A percentile compares a stretch with the other conserved stretches of the same genome.
phyloP scores from a whole-genome alignment of 2,888 invertebrate species.

The Iselma pallidipennis region DNA sequence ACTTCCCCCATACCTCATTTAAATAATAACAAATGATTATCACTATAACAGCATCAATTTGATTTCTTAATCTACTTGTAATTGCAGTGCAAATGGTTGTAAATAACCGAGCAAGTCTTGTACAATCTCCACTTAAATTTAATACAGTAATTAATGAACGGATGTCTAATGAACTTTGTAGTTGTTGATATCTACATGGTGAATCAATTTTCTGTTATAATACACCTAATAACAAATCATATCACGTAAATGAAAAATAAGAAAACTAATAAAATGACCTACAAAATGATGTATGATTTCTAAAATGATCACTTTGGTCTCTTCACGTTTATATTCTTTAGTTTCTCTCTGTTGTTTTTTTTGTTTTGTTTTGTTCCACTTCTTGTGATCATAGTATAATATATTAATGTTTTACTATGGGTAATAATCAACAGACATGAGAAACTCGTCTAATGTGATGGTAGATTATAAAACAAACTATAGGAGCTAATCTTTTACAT shows the following conservation, averaged over 20 bases:
- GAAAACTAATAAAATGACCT: not conserved
- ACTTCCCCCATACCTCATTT: not conserved
- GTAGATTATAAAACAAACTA: not conserved
- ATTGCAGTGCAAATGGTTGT: not conserved
- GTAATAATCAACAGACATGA: not conserved
- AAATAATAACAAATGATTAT: not conserved
- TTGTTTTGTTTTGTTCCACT: no score
- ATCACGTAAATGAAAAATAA: not conserved
- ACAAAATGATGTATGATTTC: not conserved
- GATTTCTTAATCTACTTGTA: not conserved
- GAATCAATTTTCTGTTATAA: not conserved
- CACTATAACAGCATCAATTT: not conserved
- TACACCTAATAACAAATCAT: not conserved
- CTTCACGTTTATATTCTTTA: no score
- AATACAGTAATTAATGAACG: not conserved
- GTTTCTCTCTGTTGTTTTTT: no score
- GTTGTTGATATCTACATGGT: not conserved
- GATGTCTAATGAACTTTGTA: not conserved
- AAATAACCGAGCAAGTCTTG: not conserved
- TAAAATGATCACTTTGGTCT: not conserved
- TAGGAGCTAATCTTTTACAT: not conserved
- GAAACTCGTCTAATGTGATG: not conserved
- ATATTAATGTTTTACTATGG: no score
- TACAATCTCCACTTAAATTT: not conserved
- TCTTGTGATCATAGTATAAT: no score